Conservation (phyloP, 2,797 vertebrate species). For the Decapterus maruadsi region DNA sequence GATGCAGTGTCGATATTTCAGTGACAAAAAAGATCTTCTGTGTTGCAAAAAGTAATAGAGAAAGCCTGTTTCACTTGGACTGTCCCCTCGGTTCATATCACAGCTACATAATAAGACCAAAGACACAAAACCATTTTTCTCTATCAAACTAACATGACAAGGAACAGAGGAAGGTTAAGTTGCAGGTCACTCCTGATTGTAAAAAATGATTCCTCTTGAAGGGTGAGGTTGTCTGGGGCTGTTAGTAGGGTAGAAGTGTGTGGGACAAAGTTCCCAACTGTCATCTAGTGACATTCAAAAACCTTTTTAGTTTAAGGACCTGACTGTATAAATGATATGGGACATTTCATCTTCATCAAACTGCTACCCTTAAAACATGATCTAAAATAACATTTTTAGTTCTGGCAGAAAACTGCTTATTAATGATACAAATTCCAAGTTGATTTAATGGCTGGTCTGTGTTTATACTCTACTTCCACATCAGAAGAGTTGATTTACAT, state of each 20-base stretch:
- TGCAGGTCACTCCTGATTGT: neutral
- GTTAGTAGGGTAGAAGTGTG: conserved; percentile 37
- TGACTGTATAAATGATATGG: too few species aligned
- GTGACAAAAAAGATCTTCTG: neutral
- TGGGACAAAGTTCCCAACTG: conserved; percentile 36
- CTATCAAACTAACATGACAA: neutral
- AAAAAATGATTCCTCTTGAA: neutral
- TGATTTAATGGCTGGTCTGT: neutral
- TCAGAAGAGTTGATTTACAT: neutral
- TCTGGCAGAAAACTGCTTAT: neutral
- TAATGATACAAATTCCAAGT: neutral
- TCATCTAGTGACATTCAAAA: neutral
- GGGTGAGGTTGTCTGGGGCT: neutral
- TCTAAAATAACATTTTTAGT: neutral
- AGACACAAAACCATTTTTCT: neutral
- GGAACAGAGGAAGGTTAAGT: neutral
- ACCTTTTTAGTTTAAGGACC: neutral
- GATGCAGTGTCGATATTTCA: neutral
- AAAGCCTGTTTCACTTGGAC: neutral
- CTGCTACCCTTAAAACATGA: neutral
- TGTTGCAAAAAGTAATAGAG: neutral
- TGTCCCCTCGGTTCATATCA: neutral
- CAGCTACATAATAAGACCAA: neutral
- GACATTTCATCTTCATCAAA: neutral
- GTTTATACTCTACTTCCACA: neutral